These are phyloP conservation scores for Hemiprocne comata DNA, from an alignment of 2,113 vertebrate species.

Conservation along the genomic window DNA sequence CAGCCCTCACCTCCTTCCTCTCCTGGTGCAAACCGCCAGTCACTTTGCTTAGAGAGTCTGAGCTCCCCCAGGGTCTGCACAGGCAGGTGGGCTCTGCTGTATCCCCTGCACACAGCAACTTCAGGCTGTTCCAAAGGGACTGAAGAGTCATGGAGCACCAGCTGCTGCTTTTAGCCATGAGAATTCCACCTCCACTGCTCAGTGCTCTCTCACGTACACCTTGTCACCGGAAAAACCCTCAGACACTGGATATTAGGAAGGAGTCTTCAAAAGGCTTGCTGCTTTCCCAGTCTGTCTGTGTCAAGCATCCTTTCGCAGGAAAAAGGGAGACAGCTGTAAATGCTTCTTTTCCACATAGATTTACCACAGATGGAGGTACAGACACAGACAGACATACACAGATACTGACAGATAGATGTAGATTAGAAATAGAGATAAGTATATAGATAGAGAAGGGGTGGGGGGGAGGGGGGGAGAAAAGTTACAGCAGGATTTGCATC, in stretches of 20 bases:
- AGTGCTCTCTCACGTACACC: too few relatives aligned
- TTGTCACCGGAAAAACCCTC: neutral
- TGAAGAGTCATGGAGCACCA: neutral
- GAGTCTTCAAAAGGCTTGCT: neutral
- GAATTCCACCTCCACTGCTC: neutral
- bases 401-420: neutral
- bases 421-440: neutral
- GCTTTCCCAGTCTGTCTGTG: neutral
- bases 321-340: neutral
- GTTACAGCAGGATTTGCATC: neutral
- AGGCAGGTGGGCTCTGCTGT: neutral
- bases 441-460: neutral
- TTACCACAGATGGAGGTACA: neutral
- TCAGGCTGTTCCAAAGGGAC: rapidly evolving
- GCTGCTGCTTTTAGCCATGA: neutral
- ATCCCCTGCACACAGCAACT: neutral
- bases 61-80: neutral
- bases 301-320: neutral
- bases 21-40: neutral
- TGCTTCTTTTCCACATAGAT: neutral
- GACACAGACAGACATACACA: neutral
- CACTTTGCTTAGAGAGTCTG: neutral
- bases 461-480: neutral
- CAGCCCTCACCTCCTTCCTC: neutral
- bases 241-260: neutral